Evolutionary conservation across 1,140 invertebrate species (phyloP).

Genomic region (Heterodera schachtii): DNA sequence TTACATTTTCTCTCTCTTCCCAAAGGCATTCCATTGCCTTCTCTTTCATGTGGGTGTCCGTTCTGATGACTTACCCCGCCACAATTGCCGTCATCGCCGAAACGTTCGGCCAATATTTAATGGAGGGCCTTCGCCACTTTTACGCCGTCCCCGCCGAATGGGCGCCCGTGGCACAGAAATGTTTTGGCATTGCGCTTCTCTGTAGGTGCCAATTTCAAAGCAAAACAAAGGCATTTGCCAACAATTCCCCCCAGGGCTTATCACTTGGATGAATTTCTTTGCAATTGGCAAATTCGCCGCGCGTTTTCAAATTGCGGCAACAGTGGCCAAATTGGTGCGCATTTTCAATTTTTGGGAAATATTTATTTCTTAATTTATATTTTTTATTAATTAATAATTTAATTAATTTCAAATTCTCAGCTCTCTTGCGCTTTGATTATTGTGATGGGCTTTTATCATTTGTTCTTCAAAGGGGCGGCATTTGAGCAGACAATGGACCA

Average conservation of each 20-base stretch:
- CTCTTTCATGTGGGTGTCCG: constrained; percentile 64
- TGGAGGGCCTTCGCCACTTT: constrained; percentile 56
- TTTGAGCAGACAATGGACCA: constrained; percentile 47
- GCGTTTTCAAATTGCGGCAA: constrained; percentile 63
- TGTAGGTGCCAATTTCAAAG: constrained; percentile 49
- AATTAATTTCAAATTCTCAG: constrained; percentile 11
- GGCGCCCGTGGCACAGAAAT: constrained; percentile 54
- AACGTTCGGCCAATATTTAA: constrained; percentile 63
- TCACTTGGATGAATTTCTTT: constrained; percentile 66
- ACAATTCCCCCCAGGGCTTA: constrained; percentile 48
- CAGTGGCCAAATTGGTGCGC: constrained; percentile 53
- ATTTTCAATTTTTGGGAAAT: too few relatives aligned
- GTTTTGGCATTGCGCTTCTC: constrained; percentile 62
- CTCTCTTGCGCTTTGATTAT: constrained; percentile 61
- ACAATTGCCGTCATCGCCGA: constrained; percentile 64
- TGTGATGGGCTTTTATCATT: constrained; percentile 62
- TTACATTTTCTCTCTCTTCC: background rate
- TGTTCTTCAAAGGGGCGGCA: constrained; percentile 52
- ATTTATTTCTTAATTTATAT: too few relatives aligned
- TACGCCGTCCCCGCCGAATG: constrained; percentile 55
- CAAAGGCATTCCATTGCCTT: constrained; percentile 51
- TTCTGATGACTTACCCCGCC: constrained; percentile 64
- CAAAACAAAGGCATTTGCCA: background rate
- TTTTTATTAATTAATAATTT: too few relatives aligned
- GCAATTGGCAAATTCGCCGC: constrained; percentile 60